A percentile compares a stretch with the other conserved stretches of the same genome.
These are phyloP conservation scores for Pheosia tremula DNA, from an alignment of 2,888 invertebrate genomes.

Conservation along the genomic window DNA sequence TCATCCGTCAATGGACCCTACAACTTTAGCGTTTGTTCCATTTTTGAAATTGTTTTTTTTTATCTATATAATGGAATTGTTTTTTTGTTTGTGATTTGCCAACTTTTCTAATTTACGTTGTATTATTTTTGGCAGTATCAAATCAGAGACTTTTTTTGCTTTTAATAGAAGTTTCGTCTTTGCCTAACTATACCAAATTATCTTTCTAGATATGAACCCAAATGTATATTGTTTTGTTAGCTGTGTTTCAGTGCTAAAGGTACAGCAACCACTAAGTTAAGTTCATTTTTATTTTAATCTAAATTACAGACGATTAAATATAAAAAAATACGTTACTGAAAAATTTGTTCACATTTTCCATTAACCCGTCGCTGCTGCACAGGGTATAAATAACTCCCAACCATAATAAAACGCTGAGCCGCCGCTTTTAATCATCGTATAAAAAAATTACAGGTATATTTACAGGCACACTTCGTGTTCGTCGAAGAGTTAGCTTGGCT, in stretches of 20 bases:
- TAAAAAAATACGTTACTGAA: too few species aligned
- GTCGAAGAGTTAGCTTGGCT: constrained; percentile 18
- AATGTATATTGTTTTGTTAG: too few species aligned
- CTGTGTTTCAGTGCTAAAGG: too few species aligned
- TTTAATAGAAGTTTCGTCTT: too few species aligned
- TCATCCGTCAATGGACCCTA: constrained; percentile 58
- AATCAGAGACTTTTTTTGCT: too few species aligned
- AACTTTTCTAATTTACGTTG: too few species aligned
- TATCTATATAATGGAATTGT: constrained; percentile 9
- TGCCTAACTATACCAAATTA: too few species aligned
- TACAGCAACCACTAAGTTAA: too few species aligned
- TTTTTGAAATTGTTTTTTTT: constrained; percentile 50
- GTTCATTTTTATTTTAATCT: too few species aligned
- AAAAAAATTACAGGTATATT: constrained; percentile 47
- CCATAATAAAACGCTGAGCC: constrained; percentile 57
- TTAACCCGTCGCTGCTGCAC: constrained; percentile 43
- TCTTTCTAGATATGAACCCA: too few species aligned
- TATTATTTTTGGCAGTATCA: too few species aligned
- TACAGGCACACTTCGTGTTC: constrained; percentile 17
- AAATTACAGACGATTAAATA: too few species aligned
- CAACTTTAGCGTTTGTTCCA: constrained; percentile 48
- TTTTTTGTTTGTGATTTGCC: neutral
- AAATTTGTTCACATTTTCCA: constrained; percentile 26
- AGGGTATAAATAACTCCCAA: constrained; percentile 36
- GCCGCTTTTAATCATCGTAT: constrained; percentile 55